These are phyloP conservation scores for Argyra leucocephala DNA, from an alignment of 2,888 invertebrate genomes.

Conservation along the genomic window DNA sequence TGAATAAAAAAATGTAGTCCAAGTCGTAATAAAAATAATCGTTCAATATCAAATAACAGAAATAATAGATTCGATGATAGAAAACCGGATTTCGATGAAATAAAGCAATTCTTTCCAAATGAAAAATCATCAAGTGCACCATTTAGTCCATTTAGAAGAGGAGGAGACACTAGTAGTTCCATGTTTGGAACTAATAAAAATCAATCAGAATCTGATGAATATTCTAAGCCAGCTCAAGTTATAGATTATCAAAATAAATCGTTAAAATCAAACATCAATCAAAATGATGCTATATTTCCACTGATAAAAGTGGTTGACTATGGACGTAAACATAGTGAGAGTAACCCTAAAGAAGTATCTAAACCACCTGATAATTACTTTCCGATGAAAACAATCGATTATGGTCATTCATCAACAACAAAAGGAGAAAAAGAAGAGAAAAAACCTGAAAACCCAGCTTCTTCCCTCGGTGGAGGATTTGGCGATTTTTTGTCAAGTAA, in stretches of 20 bases:
- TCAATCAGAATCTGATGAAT: conserved; percentile 40
- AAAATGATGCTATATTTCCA: conserved; percentile 45
- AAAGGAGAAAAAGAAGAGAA: not conserved
- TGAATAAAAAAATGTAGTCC: too few species aligned
- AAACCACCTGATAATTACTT: conserved; percentile 44
- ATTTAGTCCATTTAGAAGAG: not conserved
- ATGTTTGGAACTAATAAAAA: not conserved
- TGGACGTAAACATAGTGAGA: conserved; percentile 22
- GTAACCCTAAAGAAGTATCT: conserved; percentile 29
- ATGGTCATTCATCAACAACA: conserved; percentile 50
- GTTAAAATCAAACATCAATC: conserved; percentile 21
- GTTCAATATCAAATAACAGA: not conserved
- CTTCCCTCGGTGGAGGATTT: not conserved
- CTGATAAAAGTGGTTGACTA: conserved; percentile 57
- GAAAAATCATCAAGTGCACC: not conserved
- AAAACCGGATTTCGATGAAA: too few species aligned
- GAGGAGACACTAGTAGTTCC: not conserved
- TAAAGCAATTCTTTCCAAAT: not conserved
- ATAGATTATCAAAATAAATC: conserved; percentile 62
- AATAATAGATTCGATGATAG: conserved; percentile 1
- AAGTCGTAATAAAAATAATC: too few species aligned
- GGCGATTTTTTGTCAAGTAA: conserved; percentile 4
- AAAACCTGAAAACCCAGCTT: not conserved
- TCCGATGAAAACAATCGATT: conserved; percentile 60
- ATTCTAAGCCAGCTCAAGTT: conserved; percentile 52